Evolutionary conservation across 2,113 vertebrate genomes (phyloP).

Genomic region (Dermatemys mawii): DNA sequence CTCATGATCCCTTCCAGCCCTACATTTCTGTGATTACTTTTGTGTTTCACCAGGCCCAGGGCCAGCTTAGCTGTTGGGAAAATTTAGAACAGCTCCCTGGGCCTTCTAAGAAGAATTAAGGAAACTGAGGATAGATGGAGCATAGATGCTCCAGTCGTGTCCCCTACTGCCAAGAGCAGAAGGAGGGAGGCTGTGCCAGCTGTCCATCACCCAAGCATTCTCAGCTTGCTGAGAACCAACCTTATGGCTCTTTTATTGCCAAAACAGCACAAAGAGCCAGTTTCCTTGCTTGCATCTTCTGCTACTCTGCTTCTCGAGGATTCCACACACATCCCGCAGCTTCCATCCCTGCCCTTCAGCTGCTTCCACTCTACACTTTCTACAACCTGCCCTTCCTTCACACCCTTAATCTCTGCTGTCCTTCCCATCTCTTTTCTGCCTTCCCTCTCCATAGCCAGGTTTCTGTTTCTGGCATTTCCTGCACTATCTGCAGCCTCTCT

Average conservation of each 20-base stretch:
- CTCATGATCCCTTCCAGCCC: background rate
- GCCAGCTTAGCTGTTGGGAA: too few relatives aligned
- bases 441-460: background rate
- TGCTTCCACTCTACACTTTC: background rate
- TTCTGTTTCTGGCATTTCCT: background rate
- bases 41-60: too few relatives aligned
- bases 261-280: background rate
- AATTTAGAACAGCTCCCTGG: too few relatives aligned
- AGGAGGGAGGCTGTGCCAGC: background rate
- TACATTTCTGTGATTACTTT: background rate
- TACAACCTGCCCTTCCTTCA: background rate
- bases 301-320: background rate
- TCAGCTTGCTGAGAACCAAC: background rate
- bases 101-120: background rate
- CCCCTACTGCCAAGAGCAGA: background rate
- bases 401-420: background rate
- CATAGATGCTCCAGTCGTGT: background rate
- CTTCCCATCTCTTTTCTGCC: background rate
- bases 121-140: background rate
- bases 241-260: background rate
- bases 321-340: background rate
- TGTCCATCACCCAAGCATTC: background rate
- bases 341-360: background rate
- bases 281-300: background rate
- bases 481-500: background rate